Evolutionary conservation across 2,113 vertebrate species (phyloP), one percentile per base, ranked within the genome.

Genomic region (Chionodraco myersi): DNA sequence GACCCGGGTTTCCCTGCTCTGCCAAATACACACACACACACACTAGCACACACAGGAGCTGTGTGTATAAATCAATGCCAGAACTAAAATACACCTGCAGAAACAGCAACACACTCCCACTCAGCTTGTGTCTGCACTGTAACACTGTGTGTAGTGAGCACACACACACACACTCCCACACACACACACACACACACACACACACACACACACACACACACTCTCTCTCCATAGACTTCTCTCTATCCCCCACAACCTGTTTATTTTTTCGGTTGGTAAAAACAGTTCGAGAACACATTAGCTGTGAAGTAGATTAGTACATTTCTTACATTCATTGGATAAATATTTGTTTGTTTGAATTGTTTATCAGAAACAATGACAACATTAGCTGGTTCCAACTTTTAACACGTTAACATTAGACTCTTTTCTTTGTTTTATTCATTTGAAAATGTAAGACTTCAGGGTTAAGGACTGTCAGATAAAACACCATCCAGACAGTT

Each of bases 1-100:
- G 85, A 85, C 47, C 51, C 1, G 51, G 86, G 81, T 86, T 88
- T 90, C 87, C 88, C 84, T 79, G 53, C 73, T 75, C 60, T 0
- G 51, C 56, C 76, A 71, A 45, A 63, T 12, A 26, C 58, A 64
- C 21, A 54, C n/a, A 54, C n/a, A 54, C 53, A 10, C 59, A n/a
- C 15, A 76, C n/a, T n/a, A n/a, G n/a, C n/a, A n/a, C n/a, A n/a
- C n/a, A n/a, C n/a, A n/a, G n/a, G n/a, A n/a, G n/a, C 0, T 7
- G 9, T 21, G 12, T 36, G 16, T 68, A 77, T 68, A 82, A 81
- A 85, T 83, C 76, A 74, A 75, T 63, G 18, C 49, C 9, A 47
- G 69, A n/a, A 26, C 26, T 69, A 74, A 64, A 34, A 75, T 8
- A 68, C 67, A 85, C 72, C 68, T 59, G 72, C 82, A 54, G 69